Conservation (phyloP, 2,113 vertebrate species). For the Sturnira hondurensis region DNA sequence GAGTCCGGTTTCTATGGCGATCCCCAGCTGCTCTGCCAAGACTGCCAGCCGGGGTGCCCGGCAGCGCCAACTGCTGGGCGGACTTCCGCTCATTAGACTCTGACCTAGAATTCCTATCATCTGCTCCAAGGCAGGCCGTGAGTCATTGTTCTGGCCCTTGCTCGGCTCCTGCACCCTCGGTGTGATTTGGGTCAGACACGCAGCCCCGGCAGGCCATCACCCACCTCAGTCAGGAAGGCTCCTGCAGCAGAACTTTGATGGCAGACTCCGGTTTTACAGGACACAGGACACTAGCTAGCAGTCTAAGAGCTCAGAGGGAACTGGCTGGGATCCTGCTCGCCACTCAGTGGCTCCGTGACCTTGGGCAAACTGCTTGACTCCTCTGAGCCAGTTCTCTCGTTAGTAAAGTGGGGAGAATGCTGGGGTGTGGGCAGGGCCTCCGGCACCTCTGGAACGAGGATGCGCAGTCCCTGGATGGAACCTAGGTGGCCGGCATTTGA, state of each 20-base stretch:
- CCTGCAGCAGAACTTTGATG: background rate
- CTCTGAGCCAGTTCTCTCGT: background rate
- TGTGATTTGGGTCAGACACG: slow-evolving; percentile 39
- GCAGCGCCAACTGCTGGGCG: slow-evolving; percentile 56
- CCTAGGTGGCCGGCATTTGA: background rate
- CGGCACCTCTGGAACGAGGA: background rate
- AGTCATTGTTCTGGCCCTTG: slow-evolving; percentile 19
- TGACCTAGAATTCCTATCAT: slow-evolving; percentile 64
- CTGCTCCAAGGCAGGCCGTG: slow-evolving; percentile 47
- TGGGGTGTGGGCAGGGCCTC: background rate
- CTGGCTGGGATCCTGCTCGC: background rate
- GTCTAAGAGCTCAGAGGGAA: background rate
- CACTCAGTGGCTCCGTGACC: background rate
- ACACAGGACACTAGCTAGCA: background rate
- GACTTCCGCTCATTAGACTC: slow-evolving; percentile 54
- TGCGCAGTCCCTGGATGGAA: background rate
- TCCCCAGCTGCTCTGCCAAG: slow-evolving; percentile 56
- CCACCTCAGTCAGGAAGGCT: background rate
- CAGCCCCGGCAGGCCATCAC: background rate
- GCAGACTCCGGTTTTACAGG: background rate
- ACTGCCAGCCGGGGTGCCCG: slow-evolving; percentile 29
- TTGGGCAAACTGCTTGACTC: background rate
- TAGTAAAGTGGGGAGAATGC: background rate
- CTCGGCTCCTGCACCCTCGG: slow-evolving; percentile 5
- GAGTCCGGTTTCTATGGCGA: slow-evolving; percentile 62